A percentile compares a stretch with the other conserved stretches of the same genome.
phyloP scores from a whole-genome alignment of 2,888 invertebrate species.

The Strigamia maritima region DNA sequence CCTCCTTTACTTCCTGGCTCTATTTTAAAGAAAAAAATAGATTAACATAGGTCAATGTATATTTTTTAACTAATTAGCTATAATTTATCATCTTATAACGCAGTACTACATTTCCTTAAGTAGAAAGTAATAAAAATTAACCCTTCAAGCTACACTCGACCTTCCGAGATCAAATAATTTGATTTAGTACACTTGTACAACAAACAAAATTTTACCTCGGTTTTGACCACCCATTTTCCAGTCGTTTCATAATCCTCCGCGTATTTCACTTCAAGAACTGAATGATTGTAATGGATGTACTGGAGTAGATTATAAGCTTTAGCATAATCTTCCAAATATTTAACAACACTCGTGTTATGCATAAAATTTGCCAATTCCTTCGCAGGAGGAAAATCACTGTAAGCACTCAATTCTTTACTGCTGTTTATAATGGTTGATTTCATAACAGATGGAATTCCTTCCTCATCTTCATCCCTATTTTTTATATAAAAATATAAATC shows the following conservation, averaged over 20 bases:
- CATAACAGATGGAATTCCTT: conserved; percentile 40
- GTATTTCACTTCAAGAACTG: conserved; percentile 37
- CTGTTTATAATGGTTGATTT: conserved; percentile 40
- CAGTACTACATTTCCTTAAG: too few relatives aligned
- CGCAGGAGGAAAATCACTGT: conserved; percentile 52
- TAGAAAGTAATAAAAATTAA: too few relatives aligned
- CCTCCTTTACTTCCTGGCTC: conserved; percentile 35
- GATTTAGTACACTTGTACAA: not conserved
- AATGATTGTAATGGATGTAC: conserved; percentile 47
- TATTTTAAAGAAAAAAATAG: not conserved
- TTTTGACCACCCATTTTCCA: conserved; percentile 40
- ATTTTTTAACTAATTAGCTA: not conserved
- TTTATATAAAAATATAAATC: not conserved
- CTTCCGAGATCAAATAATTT: not conserved
- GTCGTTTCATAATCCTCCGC: conserved; percentile 30
- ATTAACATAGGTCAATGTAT: not conserved
- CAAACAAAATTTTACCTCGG: not conserved
- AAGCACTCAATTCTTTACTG: conserved; percentile 51
- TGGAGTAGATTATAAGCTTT: conserved; percentile 47
- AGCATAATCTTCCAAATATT: conserved; percentile 50
- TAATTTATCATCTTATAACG: too few relatives aligned
- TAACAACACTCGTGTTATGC: conserved; percentile 50
- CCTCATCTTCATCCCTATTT: conserved; percentile 41
- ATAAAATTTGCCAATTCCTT: conserved; percentile 53
- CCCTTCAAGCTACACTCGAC: too few relatives aligned